These are phyloP conservation scores for Hermetia illucens DNA, from an alignment of 1,140 invertebrate species.

Conservation along the genomic window DNA sequence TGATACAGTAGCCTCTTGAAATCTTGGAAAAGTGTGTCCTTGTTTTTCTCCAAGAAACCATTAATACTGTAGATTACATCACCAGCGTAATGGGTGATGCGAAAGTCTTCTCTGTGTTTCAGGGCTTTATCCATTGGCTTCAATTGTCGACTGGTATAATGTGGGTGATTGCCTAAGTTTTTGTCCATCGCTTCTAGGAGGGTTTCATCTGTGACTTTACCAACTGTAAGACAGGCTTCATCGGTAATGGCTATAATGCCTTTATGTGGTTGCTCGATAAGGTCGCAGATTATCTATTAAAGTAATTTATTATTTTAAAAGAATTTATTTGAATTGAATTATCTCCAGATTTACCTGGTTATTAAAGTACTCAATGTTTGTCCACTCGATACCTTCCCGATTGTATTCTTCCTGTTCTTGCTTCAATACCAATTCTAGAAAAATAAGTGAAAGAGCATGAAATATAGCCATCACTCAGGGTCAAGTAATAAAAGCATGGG, in stretches of 20 bases:
- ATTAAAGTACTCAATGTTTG: slow-evolving; percentile 82
- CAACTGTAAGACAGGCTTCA: slow-evolving; percentile 88
- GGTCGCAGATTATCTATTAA: slow-evolving; percentile 66
- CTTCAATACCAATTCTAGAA: slow-evolving; percentile 77
- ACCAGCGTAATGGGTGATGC: slow-evolving; percentile 88
- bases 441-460: slow-evolving; percentile 7
- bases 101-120: slow-evolving; percentile 68
- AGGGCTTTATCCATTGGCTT: slow-evolving; percentile 68
- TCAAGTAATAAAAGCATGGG: too few relatives aligned
- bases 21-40: slow-evolving; percentile 89
- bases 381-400: slow-evolving; percentile 84
- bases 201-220: slow-evolving; percentile 82
- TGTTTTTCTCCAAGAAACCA: slow-evolving; percentile 93
- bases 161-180: slow-evolving; percentile 70
- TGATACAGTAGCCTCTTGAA: slow-evolving; percentile 83
- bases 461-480: too few relatives aligned
- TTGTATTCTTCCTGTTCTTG: slow-evolving; percentile 94
- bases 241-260: slow-evolving; percentile 89
- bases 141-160: slow-evolving; percentile 78
- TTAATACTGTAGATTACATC: slow-evolving; percentile 83
- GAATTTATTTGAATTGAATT: neutral
- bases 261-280: slow-evolving; percentile 79
- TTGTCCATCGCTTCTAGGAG: slow-evolving; percentile 87
- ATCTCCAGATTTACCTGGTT: slow-evolving; percentile 53
- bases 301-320: neutral